phyloP scores from a whole-genome alignment of 2,888 invertebrate genomes.

The Halictus ligatus region DNA sequence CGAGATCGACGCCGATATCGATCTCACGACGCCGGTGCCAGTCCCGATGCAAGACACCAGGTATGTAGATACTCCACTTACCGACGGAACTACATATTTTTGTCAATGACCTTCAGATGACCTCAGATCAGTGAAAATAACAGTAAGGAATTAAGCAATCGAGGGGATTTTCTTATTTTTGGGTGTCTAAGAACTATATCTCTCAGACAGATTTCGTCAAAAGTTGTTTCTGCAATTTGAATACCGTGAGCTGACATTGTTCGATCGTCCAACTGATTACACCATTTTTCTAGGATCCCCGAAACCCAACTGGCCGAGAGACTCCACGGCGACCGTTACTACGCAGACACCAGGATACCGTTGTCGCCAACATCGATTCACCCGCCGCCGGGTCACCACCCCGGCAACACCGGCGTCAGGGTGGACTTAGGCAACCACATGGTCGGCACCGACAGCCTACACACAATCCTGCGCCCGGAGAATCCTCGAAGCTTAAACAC shows the following conservation, averaged over 20 bases:
- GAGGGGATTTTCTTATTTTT: too few relatives aligned
- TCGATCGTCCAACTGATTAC: neutral
- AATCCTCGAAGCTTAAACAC: constrained; percentile 80
- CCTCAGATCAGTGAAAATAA: too few relatives aligned
- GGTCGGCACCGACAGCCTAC: constrained; percentile 82
- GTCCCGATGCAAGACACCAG: constrained; percentile 85
- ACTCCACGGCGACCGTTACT: constrained; percentile 81
- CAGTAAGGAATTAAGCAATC: too few relatives aligned
- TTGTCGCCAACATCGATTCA: constrained; percentile 77
- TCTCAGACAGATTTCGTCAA: too few relatives aligned
- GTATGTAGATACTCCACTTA: constrained; percentile 62
- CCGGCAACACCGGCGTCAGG: constrained; percentile 73
- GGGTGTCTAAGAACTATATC: too few relatives aligned
- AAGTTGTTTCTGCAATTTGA: too few relatives aligned
- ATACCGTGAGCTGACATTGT: neutral
- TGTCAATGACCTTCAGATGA: too few relatives aligned
- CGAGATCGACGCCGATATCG: constrained; percentile 93
- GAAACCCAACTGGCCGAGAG: constrained; percentile 82
- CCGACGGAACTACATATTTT: too few relatives aligned
- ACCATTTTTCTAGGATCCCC: constrained; percentile 74
- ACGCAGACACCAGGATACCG: constrained; percentile 79
- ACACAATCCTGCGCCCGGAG: constrained; percentile 81
- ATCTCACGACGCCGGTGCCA: constrained; percentile 89
- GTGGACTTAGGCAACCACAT: constrained; percentile 83
- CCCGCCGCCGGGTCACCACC: constrained; percentile 65